Evolutionary conservation across 1,140 invertebrate genomes (phyloP).

Genomic region (Apocrypta bakeri): DNA sequence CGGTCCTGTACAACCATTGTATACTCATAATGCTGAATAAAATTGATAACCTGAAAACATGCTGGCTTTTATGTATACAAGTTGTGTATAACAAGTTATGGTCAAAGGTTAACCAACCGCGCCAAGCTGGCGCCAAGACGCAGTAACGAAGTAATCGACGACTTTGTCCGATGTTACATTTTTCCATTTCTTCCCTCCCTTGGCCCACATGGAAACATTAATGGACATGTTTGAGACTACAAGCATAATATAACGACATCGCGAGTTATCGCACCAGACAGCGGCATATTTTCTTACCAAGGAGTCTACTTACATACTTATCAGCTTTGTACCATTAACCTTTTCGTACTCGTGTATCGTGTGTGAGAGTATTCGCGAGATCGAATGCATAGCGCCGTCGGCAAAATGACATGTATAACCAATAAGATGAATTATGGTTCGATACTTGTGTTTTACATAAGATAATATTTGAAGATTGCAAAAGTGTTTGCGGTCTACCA

Average conservation of each 20-base stretch:
- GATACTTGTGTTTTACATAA: background rate
- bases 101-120: slow-evolving; percentile 62
- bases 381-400: too few species aligned
- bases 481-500: background rate
- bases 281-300: background rate
- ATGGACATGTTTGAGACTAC: background rate
- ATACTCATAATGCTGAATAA: too few species aligned
- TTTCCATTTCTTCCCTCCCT: background rate
- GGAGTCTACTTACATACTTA: background rate
- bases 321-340: background rate
- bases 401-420: background rate
- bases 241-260: background rate
- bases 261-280: background rate
- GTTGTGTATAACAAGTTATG: slow-evolving; percentile 36
- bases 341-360: background rate
- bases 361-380: too few species aligned
- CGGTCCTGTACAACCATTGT: too few species aligned
- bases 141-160: background rate
- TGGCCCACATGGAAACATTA: background rate
- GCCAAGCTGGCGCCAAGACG: slow-evolving; percentile 56
- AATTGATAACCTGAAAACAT: background rate
- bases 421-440: background rate
- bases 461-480: background rate
- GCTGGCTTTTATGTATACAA: background rate
- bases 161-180: background rate